Conservation (phyloP, 2,797 vertebrate species). For the Naso thynnoides region DNA sequence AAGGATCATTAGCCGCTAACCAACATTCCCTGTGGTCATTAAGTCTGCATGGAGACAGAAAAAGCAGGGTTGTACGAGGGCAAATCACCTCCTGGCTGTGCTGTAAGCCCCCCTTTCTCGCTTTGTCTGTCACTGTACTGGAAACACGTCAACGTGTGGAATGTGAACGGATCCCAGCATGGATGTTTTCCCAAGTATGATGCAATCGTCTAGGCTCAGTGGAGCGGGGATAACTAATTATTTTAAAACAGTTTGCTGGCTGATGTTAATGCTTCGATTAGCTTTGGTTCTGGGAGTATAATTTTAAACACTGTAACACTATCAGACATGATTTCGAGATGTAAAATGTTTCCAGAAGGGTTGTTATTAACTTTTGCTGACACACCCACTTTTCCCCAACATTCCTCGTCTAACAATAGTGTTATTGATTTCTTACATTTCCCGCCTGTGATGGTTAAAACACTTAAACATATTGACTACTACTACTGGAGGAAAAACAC, state of each 20-base stretch:
- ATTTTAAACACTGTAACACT: constrained; percentile 4
- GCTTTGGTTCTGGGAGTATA: constrained; percentile 3
- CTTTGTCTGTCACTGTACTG: constrained; percentile 6
- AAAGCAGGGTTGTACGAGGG: not conserved
- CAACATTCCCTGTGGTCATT: constrained; percentile 58
- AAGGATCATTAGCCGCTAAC: constrained; percentile 53
- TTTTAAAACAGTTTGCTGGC: not conserved
- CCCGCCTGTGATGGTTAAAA: too few relatives aligned
- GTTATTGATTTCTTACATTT: not conserved
- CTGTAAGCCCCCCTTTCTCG: constrained; percentile 12
- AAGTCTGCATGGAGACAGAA: constrained; percentile 38
- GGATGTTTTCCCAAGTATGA: constrained; percentile 50
- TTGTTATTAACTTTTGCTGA: constrained; percentile 4
- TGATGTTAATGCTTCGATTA: not conserved
- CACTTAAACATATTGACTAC: not conserved
- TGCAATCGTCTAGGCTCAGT: constrained; percentile 30
- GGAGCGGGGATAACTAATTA: constrained; percentile 32
- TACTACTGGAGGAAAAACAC: not conserved
- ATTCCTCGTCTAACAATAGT: not conserved
- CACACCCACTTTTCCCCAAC: not conserved
- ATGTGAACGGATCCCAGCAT: constrained; percentile 2
- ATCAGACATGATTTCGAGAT: constrained; percentile 20
- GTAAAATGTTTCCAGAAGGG: constrained; percentile 33
- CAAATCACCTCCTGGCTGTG: constrained; percentile 9
- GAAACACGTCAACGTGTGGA: constrained; percentile 22